Evolutionary conservation across 1,140 invertebrate species (phyloP).

Genomic region (Drosophila tani): DNA sequence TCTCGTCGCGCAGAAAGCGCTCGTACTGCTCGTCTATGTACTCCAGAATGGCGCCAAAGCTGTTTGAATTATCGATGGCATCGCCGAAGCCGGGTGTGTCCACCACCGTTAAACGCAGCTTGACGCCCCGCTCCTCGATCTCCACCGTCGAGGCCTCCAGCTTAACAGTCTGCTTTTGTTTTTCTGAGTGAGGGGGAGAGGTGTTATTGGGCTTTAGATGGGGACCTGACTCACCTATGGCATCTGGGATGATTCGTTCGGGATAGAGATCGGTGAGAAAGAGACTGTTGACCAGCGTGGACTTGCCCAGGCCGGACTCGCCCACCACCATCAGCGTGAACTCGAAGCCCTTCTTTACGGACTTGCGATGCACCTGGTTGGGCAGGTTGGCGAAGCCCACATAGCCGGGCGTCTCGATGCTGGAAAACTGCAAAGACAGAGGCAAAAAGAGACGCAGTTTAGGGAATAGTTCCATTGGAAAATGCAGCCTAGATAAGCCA

Average conservation of each 20-base stretch:
- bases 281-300: conserved; percentile 98
- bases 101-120: conserved; percentile 94
- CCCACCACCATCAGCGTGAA: conserved; percentile 99
- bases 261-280: conserved; percentile 98
- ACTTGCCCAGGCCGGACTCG: conserved; percentile 98
- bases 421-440: conserved; percentile 88
- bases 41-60: conserved; percentile 95
- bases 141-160: conserved; percentile 96
- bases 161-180: conserved; percentile 95
- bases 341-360: conserved; percentile 99
- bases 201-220: neutral
- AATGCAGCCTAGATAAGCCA: neutral
- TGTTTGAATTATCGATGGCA: conserved; percentile 98
- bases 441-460: too few relatives aligned
- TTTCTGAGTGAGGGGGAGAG: conserved; percentile 87
- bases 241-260: conserved; percentile 94
- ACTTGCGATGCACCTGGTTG: conserved; percentile 98
- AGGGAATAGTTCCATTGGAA: too few relatives aligned
- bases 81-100: conserved; percentile 99
- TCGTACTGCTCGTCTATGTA: conserved; percentile 98
- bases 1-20: conserved; percentile 95
- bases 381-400: conserved; percentile 97
- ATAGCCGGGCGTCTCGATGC: conserved; percentile 93
- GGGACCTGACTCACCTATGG: conserved; percentile 88
- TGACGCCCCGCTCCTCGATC: conserved; percentile 96